Evolutionary conservation across 1,140 invertebrate genomes (phyloP).

Genomic region (Penaeus indicus): DNA sequence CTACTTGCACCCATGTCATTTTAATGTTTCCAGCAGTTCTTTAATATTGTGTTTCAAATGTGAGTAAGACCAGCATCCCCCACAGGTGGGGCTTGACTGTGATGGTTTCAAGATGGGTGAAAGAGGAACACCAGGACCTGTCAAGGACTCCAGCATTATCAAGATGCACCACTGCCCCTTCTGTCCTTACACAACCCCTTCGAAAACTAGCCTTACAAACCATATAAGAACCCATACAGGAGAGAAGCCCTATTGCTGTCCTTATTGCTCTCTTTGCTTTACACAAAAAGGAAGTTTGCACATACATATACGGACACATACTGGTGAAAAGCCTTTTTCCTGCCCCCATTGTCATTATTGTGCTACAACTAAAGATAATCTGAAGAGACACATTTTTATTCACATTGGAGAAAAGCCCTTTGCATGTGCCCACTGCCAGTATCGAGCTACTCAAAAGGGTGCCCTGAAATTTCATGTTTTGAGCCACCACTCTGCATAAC

Average conservation of each 20-base stretch:
- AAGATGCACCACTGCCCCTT: slow-evolving; percentile 36
- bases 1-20: too few species aligned
- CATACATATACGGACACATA: slow-evolving; percentile 27
- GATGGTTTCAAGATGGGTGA: slow-evolving; percentile 26
- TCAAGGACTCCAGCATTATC: slow-evolving; percentile 26
- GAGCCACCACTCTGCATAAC: slow-evolving; percentile 12
- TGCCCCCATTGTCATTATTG: slow-evolving; percentile 18
- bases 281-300: slow-evolving; percentile 33
- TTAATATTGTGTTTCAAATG: slow-evolving; percentile 13
- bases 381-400: slow-evolving; percentile 22
- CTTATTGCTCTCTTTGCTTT: slow-evolving; percentile 22
- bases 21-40: too few species aligned
- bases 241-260: slow-evolving; percentile 6
- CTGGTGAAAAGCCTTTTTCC: slow-evolving; percentile 1
- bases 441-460: slow-evolving; percentile 22
- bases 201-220: slow-evolving; percentile 22
- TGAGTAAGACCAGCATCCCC: slow-evolving; percentile 11
- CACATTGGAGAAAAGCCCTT: slow-evolving; percentile 23
- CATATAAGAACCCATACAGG: slow-evolving; percentile 32
- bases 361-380: slow-evolving; percentile 36
- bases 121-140: slow-evolving; percentile 24
- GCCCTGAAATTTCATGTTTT: slow-evolving; percentile 32
- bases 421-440: slow-evolving; percentile 28
- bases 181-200: slow-evolving; percentile 28
- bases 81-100: neutral